These are phyloP conservation scores for Leptoclinus maculatus DNA, from an alignment of 2,797 vertebrate species.

Conservation along the genomic window DNA sequence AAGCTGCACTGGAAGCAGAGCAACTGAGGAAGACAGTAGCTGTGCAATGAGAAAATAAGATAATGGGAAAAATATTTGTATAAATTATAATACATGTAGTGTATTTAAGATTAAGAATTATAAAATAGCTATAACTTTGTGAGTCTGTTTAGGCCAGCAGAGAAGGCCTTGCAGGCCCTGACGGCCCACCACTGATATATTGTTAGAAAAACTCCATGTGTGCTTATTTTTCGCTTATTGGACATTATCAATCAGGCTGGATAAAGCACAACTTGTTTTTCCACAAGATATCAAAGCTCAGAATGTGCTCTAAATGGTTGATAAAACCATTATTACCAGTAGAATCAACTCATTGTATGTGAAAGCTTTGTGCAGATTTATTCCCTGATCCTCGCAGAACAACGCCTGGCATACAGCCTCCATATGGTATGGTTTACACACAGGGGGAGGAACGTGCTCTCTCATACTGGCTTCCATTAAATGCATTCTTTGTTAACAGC, in stretches of 20 bases:
- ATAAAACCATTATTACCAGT: neutral
- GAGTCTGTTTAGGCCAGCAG: too few species aligned
- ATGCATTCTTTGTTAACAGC: slow-evolving; percentile 73
- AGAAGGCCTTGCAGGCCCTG: too few species aligned
- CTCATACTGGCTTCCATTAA: slow-evolving; percentile 68
- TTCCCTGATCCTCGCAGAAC: neutral
- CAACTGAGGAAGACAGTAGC: too few species aligned
- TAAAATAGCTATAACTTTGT: too few species aligned
- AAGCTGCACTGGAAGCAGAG: too few species aligned
- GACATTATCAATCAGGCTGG: neutral
- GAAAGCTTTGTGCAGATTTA: slow-evolving; percentile 15
- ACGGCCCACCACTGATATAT: too few species aligned
- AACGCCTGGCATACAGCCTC: slow-evolving; percentile 47
- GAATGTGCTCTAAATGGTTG: slow-evolving; percentile 1
- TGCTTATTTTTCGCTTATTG: neutral
- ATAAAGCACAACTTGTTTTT: neutral
- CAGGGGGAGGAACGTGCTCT: slow-evolving; percentile 37
- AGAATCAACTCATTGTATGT: neutral
- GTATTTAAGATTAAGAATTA: too few species aligned
- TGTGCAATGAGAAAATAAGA: too few species aligned
- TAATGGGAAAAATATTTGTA: too few species aligned
- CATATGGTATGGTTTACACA: slow-evolving; percentile 67
- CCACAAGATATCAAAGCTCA: neutral
- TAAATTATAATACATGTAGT: too few species aligned
- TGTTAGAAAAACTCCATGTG: neutral